Evolutionary conservation across 2,888 invertebrate species (phyloP), one percentile per base, ranked within the genome.

Genomic region (Drosophila nigricruria): DNA sequence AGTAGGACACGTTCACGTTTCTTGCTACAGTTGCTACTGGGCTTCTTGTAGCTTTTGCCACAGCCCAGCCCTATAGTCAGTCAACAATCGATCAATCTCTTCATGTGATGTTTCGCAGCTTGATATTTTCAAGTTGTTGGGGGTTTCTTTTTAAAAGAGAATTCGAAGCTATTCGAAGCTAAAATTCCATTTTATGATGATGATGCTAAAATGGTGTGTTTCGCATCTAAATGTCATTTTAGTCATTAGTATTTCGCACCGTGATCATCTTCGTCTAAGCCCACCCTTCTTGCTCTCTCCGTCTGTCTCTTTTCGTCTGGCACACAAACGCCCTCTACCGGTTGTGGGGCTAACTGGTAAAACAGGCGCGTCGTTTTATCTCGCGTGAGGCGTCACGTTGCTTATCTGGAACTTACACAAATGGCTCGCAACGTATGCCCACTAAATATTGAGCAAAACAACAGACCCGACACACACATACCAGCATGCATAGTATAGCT

Each of bases 341-440:
- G 62, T 30, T 52, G 20, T 27, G 20, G 8, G 20, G 20, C 12
- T 14, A 42, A 42, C 20, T 20, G 20, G 42, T 20, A 20, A 3
- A 53, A 32, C 45, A 40, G 43, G 36, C 45, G 40, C 73, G 63
- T 58, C 72, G 40, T 69, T 77, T 73, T 85, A 83, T 88, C 75
- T 83, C 82, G 88, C 86, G 86, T 85, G 86, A 82, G 88, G 70
- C 86, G 86, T 88, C 88, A 88, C 86, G 78, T 77, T 84, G 83
- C 77, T 84, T 88, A 84, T 88, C 83, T 75, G 64, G 30, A 77
- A 81, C 59, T 68, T 60, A 50, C 73, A 73, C 66, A 77, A 73
- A 70, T 65, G 65, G 64, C 58, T 58, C 18, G 47, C 14, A 27
- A 5, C 38, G 56, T 60, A 47, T 62, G 30, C 57, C 56, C 25